Percentiles rank a stretch among this genome's conserved stretches.
phyloP scores from a whole-genome alignment of 2,888 invertebrate species.

The Mylabris sibirica region DNA sequence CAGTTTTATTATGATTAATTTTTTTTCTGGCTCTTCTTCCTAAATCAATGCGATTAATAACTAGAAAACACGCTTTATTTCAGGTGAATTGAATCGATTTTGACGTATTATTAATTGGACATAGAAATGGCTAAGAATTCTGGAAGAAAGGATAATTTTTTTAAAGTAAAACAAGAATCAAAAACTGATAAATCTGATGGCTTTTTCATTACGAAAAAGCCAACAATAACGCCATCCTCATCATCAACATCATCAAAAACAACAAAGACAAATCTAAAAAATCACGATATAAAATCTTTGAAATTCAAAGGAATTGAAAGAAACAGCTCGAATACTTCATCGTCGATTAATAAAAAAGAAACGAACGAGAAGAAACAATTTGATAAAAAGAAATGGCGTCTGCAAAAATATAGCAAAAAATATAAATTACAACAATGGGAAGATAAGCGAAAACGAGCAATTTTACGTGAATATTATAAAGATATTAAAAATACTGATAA shows the following conservation, averaged over 20 bases:
- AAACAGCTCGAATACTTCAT: constrained; percentile 3
- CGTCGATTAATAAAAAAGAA: constrained; percentile 10
- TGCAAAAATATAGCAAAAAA: constrained; percentile 75
- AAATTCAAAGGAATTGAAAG: constrained; percentile 16
- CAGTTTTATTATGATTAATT: neutral
- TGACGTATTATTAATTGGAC: neutral
- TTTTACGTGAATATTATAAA: constrained; percentile 67
- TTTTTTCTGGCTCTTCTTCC: neutral
- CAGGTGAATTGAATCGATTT: constrained; percentile 34
- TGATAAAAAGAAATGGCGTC: constrained; percentile 72
- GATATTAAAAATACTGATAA: constrained; percentile 61
- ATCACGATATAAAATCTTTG: neutral
- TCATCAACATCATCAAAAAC: constrained; percentile 11
- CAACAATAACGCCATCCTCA: neutral
- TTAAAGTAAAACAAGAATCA: constrained; percentile 10
- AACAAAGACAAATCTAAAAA: constrained; percentile 3
- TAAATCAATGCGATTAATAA: neutral
- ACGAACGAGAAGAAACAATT: constrained; percentile 66
- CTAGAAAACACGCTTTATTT: constrained; percentile 46
- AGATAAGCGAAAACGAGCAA: constrained; percentile 67
- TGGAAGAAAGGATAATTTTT: constrained; percentile 27
- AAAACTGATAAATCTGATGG: neutral
- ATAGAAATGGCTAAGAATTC: constrained; percentile 22
- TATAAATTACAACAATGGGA: constrained; percentile 75
- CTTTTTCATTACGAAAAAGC: neutral